Base-by-base conservation (phyloP, 2,797 vertebrate species). In the Yasuhikotakia modesta region DNA sequence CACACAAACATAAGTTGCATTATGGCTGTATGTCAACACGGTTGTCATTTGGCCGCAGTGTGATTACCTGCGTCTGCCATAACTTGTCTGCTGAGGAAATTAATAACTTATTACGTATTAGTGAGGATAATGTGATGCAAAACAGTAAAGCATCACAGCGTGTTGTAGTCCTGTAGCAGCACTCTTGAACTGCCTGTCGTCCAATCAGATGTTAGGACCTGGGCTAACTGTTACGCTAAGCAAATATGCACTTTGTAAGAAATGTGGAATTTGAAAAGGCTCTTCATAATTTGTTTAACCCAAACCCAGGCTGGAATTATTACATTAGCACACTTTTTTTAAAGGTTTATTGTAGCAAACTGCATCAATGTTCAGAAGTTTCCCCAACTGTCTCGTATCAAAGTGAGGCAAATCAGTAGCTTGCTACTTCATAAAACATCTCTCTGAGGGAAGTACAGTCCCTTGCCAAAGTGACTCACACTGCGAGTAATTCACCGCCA, bases 361-460 rank as follows among this genome's bases (percentile, higher is more conserved):
- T 43, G 39, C 39, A 30, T 60, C 5, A 27, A 17, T 24, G 24
- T 30, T 30, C 22, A 30, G 24, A 30, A 60, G 57, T 60, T 60
- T 30, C 21, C 55, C 22, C 22, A 57, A 57, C 55, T 57, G 55
- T 13, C 22, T 60, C 57, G 16, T 27, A 58, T 27, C 60, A 78
- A 64, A 57, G 53, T 30, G 50, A 65, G 32, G 50, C 6, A 32
- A 70, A 76, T 13, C 39, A 52, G 66, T 24, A 14, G 10, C 43
- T 24, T 75, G 67, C 61, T 64, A 70, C 76, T 79, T 76, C 39
- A 75, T 75, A 78, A 77, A 70, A 76, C 55, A 7, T 21, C 60
- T 60, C 60, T 78, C 61, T 16, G 52, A 70, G 58, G 60, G 71
- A 79, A 79, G 32, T 64, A 67, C 68, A 57, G 66, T 73, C 70